Evolutionary conservation across 1,140 invertebrate species (phyloP).

Genomic region (Oncopeltus fasciatus): DNA sequence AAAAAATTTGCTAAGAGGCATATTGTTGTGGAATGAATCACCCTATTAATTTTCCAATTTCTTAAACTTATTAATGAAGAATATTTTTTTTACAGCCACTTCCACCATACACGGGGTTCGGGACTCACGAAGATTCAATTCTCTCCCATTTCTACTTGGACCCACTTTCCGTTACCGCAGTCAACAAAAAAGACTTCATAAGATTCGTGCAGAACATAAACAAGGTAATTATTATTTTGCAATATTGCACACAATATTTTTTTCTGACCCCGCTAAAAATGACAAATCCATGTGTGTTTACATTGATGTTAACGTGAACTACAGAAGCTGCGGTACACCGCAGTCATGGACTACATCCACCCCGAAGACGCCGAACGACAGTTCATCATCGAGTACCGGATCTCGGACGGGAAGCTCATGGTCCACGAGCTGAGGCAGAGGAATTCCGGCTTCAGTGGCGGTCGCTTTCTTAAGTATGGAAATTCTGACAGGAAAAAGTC

Average conservation of each 20-base stretch:
- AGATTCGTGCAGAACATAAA: slow-evolving; percentile 45
- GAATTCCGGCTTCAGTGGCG: slow-evolving; percentile 53
- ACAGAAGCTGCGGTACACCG: slow-evolving; percentile 43
- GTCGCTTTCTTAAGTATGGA: slow-evolving; percentile 46
- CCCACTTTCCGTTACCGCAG: slow-evolving; percentile 30
- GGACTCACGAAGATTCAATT: slow-evolving; percentile 57
- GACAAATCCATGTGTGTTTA: too few relatives aligned
- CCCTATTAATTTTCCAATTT: too few relatives aligned
- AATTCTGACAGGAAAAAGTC: too few relatives aligned
- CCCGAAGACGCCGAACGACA: slow-evolving; percentile 47
- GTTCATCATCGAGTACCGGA: slow-evolving; percentile 50
- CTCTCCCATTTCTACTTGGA: slow-evolving; percentile 51
- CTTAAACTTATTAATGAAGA: too few relatives aligned
- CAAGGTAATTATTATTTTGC: slow-evolving; percentile 31
- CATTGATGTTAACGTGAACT: too few relatives aligned
- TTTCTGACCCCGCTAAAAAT: too few relatives aligned
- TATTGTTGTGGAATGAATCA: too few relatives aligned
- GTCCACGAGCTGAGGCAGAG: slow-evolving; percentile 42
- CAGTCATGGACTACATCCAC: slow-evolving; percentile 46
- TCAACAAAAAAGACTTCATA: slow-evolving; percentile 43
- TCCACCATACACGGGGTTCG: slow-evolving; percentile 53
- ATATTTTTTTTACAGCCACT: slow-evolving; percentile 28
- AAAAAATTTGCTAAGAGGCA: too few relatives aligned
- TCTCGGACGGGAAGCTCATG: slow-evolving; percentile 43
- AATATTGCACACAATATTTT: too few relatives aligned